Evolutionary conservation across 2,888 invertebrate species (phyloP), one percentile per base, ranked within the genome.

Genomic region (Morinoia aosen): DNA sequence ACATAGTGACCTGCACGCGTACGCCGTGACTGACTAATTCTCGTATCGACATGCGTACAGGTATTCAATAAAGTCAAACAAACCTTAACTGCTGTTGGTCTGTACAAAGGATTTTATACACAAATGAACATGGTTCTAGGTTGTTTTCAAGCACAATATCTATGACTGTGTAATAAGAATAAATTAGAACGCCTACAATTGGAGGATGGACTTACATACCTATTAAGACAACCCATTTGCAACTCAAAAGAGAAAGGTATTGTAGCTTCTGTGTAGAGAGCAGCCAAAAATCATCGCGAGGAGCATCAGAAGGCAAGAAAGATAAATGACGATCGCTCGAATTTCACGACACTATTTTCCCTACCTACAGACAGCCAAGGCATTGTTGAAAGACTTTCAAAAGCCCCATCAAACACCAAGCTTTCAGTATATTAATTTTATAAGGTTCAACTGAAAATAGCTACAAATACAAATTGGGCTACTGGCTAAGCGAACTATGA

Each of bases 1-100:
- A 96, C 96, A 94, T 96, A 96, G 91, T 96, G 96, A 0, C 96
- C 96, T 96, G 95, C 33, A 95, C 95, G 14, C 88, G 8, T 58
- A 88, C 39, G 11, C 8, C 0, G 19, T 19, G 16, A 61, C 25
- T 16, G 25, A 76, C 25, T 19, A 76, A 76, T 25, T 76, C 33
- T 16, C 33, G 1, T 33, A 76, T 33, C 25, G 25, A 25, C 16
- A 10, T 39, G 1, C 3, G 39, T 2, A 76, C 76, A 76, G 76
- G 76, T 25, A 76, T 76, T 33, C 76, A 33, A 12, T 76, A 76
- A 76, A 3, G 2, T 76, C 25, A 2, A 33, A 7, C 19, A 10
- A 76, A 76, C 25, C 8, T 33, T 25, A 76, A 76, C 64, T 19
- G 64, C 64, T 25, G 25, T 33, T 76, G 10, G 10, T 76, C 76